These are phyloP conservation scores for Sphinx pinastri DNA, from an alignment of 2,888 invertebrate species.

Conservation along the genomic window DNA sequence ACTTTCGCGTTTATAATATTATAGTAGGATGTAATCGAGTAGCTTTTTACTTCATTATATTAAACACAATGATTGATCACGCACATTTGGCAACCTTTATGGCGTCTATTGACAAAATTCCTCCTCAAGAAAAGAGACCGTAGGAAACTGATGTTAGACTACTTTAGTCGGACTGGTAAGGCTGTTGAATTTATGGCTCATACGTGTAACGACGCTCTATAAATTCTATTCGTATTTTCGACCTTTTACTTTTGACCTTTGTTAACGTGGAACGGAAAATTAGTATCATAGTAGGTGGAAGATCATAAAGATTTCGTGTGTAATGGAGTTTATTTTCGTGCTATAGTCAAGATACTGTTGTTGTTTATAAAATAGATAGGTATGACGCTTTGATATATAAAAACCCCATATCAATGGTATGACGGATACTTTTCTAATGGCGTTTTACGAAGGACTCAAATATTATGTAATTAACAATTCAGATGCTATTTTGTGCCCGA, in stretches of 20 bases:
- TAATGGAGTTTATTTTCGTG: neutral
- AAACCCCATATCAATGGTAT: too few species aligned
- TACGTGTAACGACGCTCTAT: slow-evolving; percentile 61
- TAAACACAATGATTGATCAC: neutral
- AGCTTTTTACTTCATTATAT: too few species aligned
- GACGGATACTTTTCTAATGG: too few species aligned
- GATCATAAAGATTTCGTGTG: neutral
- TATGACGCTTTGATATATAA: too few species aligned
- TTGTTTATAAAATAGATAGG: too few species aligned
- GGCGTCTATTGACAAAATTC: slow-evolving; percentile 51
- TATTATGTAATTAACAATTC: too few species aligned
- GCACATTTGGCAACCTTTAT: slow-evolving; percentile 1
- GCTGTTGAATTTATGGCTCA: slow-evolving; percentile 58
- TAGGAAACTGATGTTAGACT: slow-evolving; percentile 55
- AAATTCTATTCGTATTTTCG: slow-evolving; percentile 44
- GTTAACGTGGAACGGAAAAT: neutral
- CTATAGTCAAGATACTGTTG: too few species aligned
- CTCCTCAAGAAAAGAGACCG: slow-evolving; percentile 60
- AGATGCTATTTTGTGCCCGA: too few species aligned
- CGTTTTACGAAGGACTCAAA: too few species aligned
- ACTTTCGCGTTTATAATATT: too few species aligned
- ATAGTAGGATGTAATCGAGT: too few species aligned
- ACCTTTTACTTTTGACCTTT: slow-evolving; percentile 19
- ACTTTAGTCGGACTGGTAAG: slow-evolving; percentile 59
- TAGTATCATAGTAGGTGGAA: neutral